These are phyloP conservation scores for Cynocephalus volans DNA, from an alignment of 2,113 vertebrate genomes.

Conservation along the genomic window DNA sequence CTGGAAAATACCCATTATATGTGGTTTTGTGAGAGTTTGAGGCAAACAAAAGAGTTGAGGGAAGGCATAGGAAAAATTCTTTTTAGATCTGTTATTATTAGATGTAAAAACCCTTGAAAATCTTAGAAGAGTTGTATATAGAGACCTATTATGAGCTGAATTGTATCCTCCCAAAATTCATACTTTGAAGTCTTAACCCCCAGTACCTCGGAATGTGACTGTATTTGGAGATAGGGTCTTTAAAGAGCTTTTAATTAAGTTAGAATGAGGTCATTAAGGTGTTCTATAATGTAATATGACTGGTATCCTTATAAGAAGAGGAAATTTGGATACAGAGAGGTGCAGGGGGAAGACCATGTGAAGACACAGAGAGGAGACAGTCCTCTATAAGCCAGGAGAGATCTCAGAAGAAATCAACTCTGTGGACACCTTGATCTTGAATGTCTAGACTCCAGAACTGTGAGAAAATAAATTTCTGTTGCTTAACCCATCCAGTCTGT, in stretches of 20 bases:
- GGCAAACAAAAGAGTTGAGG: neutral
- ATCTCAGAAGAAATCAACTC: neutral
- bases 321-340: neutral
- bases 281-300: neutral
- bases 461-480: neutral
- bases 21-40: neutral
- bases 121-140: neutral
- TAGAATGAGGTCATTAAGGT: neutral
- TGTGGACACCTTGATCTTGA: neutral
- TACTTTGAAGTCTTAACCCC: neutral
- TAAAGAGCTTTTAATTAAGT: neutral
- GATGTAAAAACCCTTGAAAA: neutral
- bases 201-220: neutral
- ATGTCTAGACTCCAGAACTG: neutral
- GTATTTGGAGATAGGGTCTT: neutral
- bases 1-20: neutral
- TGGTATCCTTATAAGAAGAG: neutral
- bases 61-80: neutral
- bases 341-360: neutral
- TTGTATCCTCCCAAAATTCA: neutral
- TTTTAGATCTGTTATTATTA: neutral
- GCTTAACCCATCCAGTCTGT: neutral
- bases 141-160: neutral
- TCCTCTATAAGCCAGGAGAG: neutral
- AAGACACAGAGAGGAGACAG: no score